Percentiles rank a stretch among this genome's conserved stretches.
phyloP scores from a whole-genome alignment of 2,797 vertebrate genomes.

The Lutjanus campechanus region DNA sequence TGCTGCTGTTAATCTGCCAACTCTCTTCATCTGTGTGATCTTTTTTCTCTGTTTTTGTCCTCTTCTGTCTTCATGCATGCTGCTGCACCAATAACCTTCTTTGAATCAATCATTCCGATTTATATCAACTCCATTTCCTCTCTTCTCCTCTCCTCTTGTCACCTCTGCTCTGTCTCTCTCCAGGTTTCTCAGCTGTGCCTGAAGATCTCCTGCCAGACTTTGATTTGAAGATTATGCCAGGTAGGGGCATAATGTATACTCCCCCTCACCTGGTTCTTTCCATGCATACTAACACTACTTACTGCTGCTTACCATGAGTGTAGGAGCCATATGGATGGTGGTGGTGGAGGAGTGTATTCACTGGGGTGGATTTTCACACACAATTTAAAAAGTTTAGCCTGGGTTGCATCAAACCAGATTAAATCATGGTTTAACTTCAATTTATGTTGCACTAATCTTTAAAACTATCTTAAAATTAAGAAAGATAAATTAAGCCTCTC shows the following conservation, averaged over 20 bases:
- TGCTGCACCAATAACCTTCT: conserved; percentile 54
- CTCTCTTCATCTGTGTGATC: conserved; percentile 16
- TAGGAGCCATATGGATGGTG: conserved; percentile 24
- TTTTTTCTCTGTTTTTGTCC: conserved; percentile 29
- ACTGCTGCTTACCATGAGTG: conserved; percentile 35
- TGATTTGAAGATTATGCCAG: conserved; percentile 99
- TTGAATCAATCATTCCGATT: conserved; percentile 51
- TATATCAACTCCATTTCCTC: conserved; percentile 35
- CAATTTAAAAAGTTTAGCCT: not conserved
- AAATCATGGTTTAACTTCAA: too few relatives aligned
- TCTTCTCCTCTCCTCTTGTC: conserved; percentile 54
- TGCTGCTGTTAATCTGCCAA: conserved; percentile 55
- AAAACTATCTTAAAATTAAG: too few relatives aligned
- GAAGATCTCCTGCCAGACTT: conserved; percentile 98
- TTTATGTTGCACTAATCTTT: too few relatives aligned
- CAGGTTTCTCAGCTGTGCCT: conserved; percentile 97
- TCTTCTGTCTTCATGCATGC: conserved; percentile 59
- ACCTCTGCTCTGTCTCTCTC: conserved; percentile 86
- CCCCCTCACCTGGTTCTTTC: conserved; percentile 77
- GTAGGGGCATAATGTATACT: conserved; percentile 88
- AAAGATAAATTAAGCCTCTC: too few relatives aligned
- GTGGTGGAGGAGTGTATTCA: not conserved
- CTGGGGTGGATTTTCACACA: not conserved
- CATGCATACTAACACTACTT: conserved; percentile 63
- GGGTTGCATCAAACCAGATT: too few relatives aligned